Base-by-base conservation (phyloP, 2,888 invertebrate species). In the Drosophila ezoana region DNA sequence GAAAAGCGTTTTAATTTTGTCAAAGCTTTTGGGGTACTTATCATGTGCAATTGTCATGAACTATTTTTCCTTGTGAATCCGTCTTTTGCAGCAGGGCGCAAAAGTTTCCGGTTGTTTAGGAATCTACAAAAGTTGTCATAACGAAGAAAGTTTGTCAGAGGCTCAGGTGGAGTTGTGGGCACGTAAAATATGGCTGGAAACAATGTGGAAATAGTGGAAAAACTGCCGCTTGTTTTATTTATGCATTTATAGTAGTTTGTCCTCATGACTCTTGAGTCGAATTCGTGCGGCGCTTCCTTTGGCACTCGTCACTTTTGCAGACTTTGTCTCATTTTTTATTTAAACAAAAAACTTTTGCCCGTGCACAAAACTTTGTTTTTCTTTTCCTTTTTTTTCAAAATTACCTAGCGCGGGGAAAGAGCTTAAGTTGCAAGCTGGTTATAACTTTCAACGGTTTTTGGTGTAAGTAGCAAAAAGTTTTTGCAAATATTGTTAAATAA, bases 291-390 rank as follows among this genome's bases (percentile, higher is more conserved):
- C 54, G 65, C 62, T 62, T 70, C 61, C 67, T 69, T 76, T 76
- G 75, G 54, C 80, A 80, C 78, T 80, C 76, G 76, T 80, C 80
- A 76, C 82, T 67, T 67, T 56, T 54, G 57, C 68, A 76, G 79
- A 77, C 81, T 77, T 79, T 83, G 83, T 81, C 79, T 81, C 81
- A 82, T 82, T 82, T 77, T 72, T 80, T 82, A 81, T 83, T 83
- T 73, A 79, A 68, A 78, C 77, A 77, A 66, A 60, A 73, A 81
- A 81, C 69, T 79, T 81, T 79, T 70, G 38, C 52, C 45, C 68
- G 61, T 76, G 66, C 79, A 72, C 57, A 67, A 73, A 78, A 83
- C 78, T 79, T 76, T 59, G 61, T 74, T 63, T 52, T 28, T 28
- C 47, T 3, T 13, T 28, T n/a, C 28, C 9, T 2, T 11, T 16